These are phyloP conservation scores for Diorhabda sublineata DNA, from an alignment of 1,140 invertebrate species.

Conservation along the genomic window DNA sequence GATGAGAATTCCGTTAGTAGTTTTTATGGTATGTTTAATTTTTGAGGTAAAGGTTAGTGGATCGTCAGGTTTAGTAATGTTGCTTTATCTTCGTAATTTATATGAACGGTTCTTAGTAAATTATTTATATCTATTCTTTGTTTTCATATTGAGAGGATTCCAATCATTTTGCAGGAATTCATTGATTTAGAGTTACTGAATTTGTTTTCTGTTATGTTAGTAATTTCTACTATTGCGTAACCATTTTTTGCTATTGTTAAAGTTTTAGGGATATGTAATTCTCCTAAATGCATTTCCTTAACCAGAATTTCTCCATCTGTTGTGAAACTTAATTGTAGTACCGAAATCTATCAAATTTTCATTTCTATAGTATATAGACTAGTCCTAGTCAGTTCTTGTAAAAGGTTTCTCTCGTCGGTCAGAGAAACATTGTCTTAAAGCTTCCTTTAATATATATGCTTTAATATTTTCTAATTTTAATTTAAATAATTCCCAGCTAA, in stretches of 20 bases:
- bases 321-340: background rate
- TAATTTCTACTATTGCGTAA: background rate
- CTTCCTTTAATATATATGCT: too few relatives aligned
- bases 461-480: too few relatives aligned
- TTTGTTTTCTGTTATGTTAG: background rate
- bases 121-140: background rate
- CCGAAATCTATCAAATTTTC: background rate
- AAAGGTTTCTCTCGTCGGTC: too few relatives aligned
- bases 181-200: too few relatives aligned
- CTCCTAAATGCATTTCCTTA: background rate
- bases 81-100: background rate
- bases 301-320: background rate
- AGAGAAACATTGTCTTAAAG: too few relatives aligned
- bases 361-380: background rate
- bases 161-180: too few relatives aligned
- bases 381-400: background rate
- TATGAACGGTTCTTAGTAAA: background rate
- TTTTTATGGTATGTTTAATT: background rate
- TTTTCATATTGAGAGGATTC: background rate
- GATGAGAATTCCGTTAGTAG: background rate
- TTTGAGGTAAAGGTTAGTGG: background rate
- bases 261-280: background rate
- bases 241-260: background rate
- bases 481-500: too few relatives aligned
- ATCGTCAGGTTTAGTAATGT: too few relatives aligned